Percentiles rank a stretch among this genome's conserved stretches.
Conservation (phyloP, 2,113 vertebrate genomes). For the Dicaeum eximium region DNA sequence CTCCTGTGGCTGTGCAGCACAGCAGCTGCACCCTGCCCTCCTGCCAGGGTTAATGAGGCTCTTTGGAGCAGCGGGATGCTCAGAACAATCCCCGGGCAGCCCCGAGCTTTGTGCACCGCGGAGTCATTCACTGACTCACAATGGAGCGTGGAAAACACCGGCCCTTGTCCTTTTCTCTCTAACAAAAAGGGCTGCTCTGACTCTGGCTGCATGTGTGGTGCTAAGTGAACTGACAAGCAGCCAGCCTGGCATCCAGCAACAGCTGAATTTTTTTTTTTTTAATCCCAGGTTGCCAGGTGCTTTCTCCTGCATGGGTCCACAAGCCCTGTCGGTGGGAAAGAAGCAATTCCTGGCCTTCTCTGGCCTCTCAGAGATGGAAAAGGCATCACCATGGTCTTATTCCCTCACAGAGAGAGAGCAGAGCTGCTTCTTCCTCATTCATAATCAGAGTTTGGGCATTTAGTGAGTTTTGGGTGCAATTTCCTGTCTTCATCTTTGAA, state of each 20-base stretch:
- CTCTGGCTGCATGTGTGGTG: neutral
- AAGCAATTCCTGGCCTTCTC: neutral
- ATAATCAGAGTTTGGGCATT: slow-evolving; percentile 29
- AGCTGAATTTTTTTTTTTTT: neutral
- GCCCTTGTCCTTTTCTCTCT: neutral
- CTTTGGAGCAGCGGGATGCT: neutral
- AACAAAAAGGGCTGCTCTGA: neutral
- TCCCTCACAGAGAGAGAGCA: neutral
- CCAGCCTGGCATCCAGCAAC: neutral
- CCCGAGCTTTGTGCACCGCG: neutral
- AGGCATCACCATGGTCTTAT: neutral
- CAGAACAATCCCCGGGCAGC: neutral
- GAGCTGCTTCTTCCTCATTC: slow-evolving; percentile 3
- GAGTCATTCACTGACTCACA: neutral
- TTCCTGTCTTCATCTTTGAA: slow-evolving; percentile 52
- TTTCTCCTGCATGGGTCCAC: accelerated
- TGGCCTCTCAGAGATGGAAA: neutral
- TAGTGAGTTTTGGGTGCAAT: slow-evolving; percentile 55
- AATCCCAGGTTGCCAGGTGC: neutral
- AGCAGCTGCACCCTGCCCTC: neutral
- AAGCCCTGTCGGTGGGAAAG: neutral
- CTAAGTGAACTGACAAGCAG: neutral
- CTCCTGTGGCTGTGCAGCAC: neutral
- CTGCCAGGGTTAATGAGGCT: accelerated
- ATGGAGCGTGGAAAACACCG: neutral